These are phyloP conservation scores for Argyresthia goedartella DNA, from an alignment of 2,888 invertebrate genomes.

Conservation along the genomic window DNA sequence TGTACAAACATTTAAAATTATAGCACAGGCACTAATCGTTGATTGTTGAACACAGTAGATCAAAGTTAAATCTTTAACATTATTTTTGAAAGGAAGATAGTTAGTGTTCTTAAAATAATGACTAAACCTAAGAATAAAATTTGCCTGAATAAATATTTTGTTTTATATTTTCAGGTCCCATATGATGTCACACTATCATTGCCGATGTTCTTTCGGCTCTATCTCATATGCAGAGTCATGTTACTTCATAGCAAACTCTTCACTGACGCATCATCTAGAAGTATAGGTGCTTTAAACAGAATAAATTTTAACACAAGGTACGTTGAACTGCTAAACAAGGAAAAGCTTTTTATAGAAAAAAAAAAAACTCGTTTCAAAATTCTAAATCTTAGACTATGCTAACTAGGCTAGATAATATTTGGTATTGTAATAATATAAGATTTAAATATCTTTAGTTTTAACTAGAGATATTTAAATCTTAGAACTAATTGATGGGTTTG, in stretches of 20 bases:
- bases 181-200: slow-evolving; percentile 97
- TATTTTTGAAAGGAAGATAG: neutral
- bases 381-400: neutral
- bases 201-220: slow-evolving; percentile 99
- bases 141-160: neutral
- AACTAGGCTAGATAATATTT: no score
- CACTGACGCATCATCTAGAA: slow-evolving; percentile 98
- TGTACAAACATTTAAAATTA: neutral
- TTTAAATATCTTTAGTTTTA: no score
- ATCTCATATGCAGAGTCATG: slow-evolving; percentile 99
- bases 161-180: slow-evolving; percentile 74
- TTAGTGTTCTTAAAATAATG: neutral
- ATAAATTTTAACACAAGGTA: slow-evolving; percentile 98
- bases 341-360: neutral
- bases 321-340: neutral
- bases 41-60: neutral
- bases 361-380: neutral
- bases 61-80: neutral
- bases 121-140: no score
- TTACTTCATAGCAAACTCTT: slow-evolving; percentile 99
- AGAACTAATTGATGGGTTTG: no score
- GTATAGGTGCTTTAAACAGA: slow-evolving; percentile 96
- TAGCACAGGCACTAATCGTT: neutral
- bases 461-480: no score
- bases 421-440: neutral